Evolutionary conservation across 1,140 invertebrate species (phyloP).

Genomic region (Campoletis sonorensis): DNA sequence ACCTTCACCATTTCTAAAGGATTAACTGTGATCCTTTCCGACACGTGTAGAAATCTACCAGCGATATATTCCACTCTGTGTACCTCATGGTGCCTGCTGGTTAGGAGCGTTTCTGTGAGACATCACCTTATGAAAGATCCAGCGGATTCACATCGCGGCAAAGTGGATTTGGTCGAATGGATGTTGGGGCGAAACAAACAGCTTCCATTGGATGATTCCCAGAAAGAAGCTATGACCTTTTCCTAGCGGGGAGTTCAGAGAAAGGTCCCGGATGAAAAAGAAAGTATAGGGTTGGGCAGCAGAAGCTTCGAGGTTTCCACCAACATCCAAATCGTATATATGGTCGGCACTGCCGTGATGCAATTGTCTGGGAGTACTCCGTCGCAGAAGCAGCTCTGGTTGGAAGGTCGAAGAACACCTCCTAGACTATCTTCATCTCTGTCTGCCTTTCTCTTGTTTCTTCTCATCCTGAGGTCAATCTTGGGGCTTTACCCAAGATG

Average conservation of each 20-base stretch:
- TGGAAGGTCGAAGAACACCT: background rate
- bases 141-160: background rate
- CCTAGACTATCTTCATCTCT: background rate
- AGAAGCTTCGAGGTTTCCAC: too few species aligned
- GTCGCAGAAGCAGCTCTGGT: too few species aligned
- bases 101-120: background rate
- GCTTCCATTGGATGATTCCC: background rate
- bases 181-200: background rate
- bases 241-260: too few species aligned
- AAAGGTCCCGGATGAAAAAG: too few species aligned
- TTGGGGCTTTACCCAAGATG: background rate
- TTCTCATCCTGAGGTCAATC: background rate
- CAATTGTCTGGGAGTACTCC: too few species aligned
- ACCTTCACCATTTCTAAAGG: background rate
- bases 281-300: too few species aligned
- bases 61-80: background rate
- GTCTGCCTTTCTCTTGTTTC: background rate
- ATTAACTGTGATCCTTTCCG: background rate
- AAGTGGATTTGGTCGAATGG: conserved; percentile 16
- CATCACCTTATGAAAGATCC: conserved; percentile 8
- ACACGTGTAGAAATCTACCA: background rate
- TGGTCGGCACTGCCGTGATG: too few species aligned
- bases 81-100: background rate
- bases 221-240: background rate
- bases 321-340: too few species aligned